Conservation (phyloP, 2,113 vertebrate genomes). For the Melospiza melodia region DNA sequence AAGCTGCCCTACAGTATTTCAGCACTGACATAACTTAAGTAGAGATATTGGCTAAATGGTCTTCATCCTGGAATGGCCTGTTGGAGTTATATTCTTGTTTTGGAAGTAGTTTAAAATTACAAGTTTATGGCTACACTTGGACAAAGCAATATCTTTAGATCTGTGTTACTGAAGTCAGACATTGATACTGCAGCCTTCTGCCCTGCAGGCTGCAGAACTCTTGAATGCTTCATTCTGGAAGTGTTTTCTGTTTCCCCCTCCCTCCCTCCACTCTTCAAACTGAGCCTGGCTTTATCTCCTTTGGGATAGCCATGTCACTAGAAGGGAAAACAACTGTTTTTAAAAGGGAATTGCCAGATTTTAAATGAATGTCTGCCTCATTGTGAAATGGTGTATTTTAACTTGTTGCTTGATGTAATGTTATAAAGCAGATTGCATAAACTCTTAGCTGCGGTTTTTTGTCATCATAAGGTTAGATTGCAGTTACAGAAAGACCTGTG, state of each 20-base stretch:
- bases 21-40: background rate
- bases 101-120: slow-evolving; percentile 60
- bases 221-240: background rate
- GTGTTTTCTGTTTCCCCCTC: background rate
- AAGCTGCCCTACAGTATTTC: background rate
- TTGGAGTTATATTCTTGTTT: background rate
- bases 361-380: background rate
- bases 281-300: background rate
- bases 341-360: slow-evolving; percentile 6
- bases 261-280: background rate
- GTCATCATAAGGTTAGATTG: background rate
- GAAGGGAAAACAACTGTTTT: background rate
- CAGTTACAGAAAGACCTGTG: background rate
- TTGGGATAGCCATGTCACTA: background rate
- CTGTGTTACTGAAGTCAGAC: slow-evolving; percentile 36
- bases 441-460: background rate
- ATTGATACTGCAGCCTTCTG: background rate
- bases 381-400: background rate
- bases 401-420: background rate
- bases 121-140: background rate
- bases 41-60: background rate
- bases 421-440: background rate
- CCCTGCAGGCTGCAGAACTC: background rate
- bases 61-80: background rate
- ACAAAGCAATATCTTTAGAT: background rate